Evolutionary conservation across 2,888 invertebrate genomes (phyloP), one percentile per base, ranked within the genome.

Genomic region (Geotrupes spiniger): DNA sequence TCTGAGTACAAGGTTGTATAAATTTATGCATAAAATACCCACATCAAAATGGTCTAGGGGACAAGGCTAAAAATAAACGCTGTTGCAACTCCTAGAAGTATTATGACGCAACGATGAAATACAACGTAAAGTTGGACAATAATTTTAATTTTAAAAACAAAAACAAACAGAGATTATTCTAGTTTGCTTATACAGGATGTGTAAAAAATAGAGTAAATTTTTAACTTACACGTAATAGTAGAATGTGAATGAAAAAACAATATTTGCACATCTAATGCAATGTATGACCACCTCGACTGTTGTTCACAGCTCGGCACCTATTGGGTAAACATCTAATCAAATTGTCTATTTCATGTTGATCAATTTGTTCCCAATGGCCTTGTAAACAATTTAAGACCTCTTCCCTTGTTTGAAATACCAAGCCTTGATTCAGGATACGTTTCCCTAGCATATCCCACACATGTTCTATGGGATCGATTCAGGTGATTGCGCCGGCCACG

Each of bases 401-500:
- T 17, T n/a, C n/a, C n/a, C n/a, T n/a, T n/a, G n/a, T n/a, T n/a
- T n/a, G n/a, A n/a, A n/a, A n/a, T n/a, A n/a, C n/a, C 33, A 33
- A 14, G 5, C 33, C 9, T 9, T 2, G 2, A n/a, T 10, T 14
- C 12, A 11, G 33, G 33, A 33, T 14, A 33, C 33, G 14, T 14
- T 15, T 33, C 28, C 16, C 36, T 26, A 44, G 21, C 42, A 52
- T 36, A 26, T 51, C 31, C 37, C 47, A 42, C 21, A 54, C 41
- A 48, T 54, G 53, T 40, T 48, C 55, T 25, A 55, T 52, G 2
- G 51, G 47, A 45, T 55, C 8, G 51, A 36, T 36, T 55, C 55
- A 21, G 51, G 54, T n/a, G 46, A 43, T 37, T 48, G 48, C 10
- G 45, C 36, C 16, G 54, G 54, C 47, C 51, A 43, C n/a, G 29